Conservation (phyloP, 1,140 invertebrate species). For the Oedothorax gibbosus region DNA sequence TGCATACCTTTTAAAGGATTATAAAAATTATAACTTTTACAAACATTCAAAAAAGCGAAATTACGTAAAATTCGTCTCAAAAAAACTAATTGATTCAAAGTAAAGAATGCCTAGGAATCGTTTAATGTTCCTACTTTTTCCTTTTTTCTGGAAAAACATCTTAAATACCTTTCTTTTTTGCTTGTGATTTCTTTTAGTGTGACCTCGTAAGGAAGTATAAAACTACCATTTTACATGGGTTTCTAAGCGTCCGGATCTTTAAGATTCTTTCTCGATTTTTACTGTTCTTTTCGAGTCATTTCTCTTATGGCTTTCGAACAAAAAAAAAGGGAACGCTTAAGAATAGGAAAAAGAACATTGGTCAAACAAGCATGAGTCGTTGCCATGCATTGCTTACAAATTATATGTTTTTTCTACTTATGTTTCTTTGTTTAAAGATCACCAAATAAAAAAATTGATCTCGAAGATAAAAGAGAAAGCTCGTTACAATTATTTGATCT, state of each 20-base stretch:
- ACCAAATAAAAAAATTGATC: too few relatives aligned
- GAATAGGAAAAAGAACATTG: constrained; percentile 17
- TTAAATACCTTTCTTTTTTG: background rate
- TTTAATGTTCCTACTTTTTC: too few relatives aligned
- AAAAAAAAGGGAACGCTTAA: constrained; percentile 9
- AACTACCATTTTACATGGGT: constrained; percentile 42
- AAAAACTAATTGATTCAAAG: too few relatives aligned
- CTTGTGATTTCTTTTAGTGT: background rate
- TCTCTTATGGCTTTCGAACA: constrained; percentile 23
- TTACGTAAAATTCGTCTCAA: too few relatives aligned
- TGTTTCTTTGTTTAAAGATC: too few relatives aligned
- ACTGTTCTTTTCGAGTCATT: constrained; percentile 35
- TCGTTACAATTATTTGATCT: too few relatives aligned
- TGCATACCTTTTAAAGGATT: background rate
- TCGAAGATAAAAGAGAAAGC: too few relatives aligned
- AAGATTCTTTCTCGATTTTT: constrained; percentile 38
- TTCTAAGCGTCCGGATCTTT: constrained; percentile 35
- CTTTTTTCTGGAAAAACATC: too few relatives aligned
- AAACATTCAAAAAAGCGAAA: too few relatives aligned
- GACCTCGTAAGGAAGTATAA: constrained; percentile 35
- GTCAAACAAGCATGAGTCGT: constrained; percentile 10
- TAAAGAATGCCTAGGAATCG: too few relatives aligned
- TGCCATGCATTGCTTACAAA: too few relatives aligned
- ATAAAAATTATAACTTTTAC: background rate
- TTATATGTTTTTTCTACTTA: too few relatives aligned